Evolutionary conservation across 1,140 invertebrate species (phyloP), one percentile per base, ranked within the genome.

Genomic region (Cotesia chilonis): DNA sequence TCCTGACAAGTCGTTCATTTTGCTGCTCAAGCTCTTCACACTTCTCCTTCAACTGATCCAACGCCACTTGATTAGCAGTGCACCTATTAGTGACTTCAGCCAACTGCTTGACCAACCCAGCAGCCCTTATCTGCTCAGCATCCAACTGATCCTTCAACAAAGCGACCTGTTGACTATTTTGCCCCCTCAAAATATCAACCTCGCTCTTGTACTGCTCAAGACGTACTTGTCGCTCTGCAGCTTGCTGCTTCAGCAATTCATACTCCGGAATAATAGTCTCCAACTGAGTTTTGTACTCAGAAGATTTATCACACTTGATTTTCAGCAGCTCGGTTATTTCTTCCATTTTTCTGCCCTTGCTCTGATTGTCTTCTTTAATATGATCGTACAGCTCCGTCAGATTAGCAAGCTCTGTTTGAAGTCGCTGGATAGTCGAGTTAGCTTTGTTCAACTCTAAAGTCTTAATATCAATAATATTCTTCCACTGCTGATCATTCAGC

Each of bases 221-320:
- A 9, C 0, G 72, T 4, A 61, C 14, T 59, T 79, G 80, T 10
- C 76, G 68, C 2, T 81, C 80, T 0, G 61, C 35, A 7, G 78
- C 17, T 65, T 86, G 81, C 12, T 79, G 70, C 54, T 82, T 76
- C 37, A 86, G 66, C 6, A 68, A 9, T 9, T 86, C 77, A 55
- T 82, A 82, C 12, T 85, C 81, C 3, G 82, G 78, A 38, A 73
- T 75, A 3, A 84, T 73, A 1, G 41, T 80, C 59, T 86, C 83
- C 2, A 85, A 55, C 68, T 83, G 81, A 0, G 75, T 76, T 67
- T 83, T 84, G 54, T 84, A 85, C 59, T 86, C 84, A 0, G 81
- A 81, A 4, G 84, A 28, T 47, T 79, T 75, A 57, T 87, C 85
- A 9, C 83, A 81, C 55, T 85, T 85, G 4, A 68, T 70, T 72